These are phyloP conservation scores for Macrotus californicus DNA, from an alignment of 2,113 vertebrate genomes.

Conservation along the genomic window DNA sequence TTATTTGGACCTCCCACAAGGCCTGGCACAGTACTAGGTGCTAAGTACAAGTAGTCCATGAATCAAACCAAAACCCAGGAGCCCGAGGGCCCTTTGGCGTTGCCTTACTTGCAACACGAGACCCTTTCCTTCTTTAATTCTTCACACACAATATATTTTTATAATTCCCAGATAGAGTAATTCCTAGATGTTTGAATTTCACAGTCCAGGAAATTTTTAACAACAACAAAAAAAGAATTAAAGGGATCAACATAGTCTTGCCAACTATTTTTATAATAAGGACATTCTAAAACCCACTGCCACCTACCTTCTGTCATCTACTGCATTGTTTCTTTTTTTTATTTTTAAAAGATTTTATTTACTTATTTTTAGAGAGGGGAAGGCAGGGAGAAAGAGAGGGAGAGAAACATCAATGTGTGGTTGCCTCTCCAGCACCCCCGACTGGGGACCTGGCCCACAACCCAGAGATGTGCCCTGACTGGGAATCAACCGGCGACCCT, in stretches of 20 bases:
- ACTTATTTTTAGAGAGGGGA: too few relatives aligned
- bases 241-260: not conserved
- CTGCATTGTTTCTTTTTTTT: not conserved
- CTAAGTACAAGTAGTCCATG: not conserved
- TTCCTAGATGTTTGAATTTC: slow-evolving; percentile 40
- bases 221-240: not conserved
- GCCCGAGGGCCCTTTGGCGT: not conserved
- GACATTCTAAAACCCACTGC: not conserved
- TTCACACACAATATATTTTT: not conserved
- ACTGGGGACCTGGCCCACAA: too few relatives aligned
- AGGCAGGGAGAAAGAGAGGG: too few relatives aligned
- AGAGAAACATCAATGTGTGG: too few relatives aligned
- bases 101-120: not conserved
- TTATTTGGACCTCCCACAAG: not conserved
- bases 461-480: too few relatives aligned
- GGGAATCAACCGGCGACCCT: too few relatives aligned
- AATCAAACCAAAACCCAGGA: slow-evolving; percentile 7
- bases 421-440: too few relatives aligned
- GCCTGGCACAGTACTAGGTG: not conserved
- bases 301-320: not conserved
- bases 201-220: slow-evolving; percentile 6
- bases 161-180: slow-evolving; percentile 25
- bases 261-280: not conserved
- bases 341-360: too few relatives aligned
- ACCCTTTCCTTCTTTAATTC: not conserved